A percentile compares a stretch with the other conserved stretches of the same genome.
Evolutionary conservation across 2,888 invertebrate species (phyloP).

Genomic region (Hydrotaea cyrtoneurina): DNA sequence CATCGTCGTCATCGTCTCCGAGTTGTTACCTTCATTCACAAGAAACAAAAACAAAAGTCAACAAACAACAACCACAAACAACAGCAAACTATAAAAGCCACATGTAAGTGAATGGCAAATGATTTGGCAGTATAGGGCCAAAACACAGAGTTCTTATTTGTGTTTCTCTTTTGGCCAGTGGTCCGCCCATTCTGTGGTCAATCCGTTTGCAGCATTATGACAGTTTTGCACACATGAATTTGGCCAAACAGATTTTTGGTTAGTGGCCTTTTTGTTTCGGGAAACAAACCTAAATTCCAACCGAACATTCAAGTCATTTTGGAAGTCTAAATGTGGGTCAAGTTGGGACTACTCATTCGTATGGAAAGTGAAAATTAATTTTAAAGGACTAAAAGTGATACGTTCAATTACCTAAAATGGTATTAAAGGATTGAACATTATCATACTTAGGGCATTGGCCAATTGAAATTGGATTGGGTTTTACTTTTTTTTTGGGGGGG

Average conservation of each 20-base stretch:
- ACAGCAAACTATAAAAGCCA: slow-evolving; percentile 3
- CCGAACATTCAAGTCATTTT: neutral
- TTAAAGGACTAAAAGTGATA: neutral
- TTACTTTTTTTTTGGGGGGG: too few species aligned
- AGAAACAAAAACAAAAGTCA: slow-evolving; percentile 2
- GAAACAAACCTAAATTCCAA: neutral
- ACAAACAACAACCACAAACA: slow-evolving; percentile 8
- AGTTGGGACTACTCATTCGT: neutral
- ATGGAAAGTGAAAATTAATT: slow-evolving; percentile 3
- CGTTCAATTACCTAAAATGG: neutral
- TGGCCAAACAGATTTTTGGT: neutral
- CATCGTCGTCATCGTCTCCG: neutral
- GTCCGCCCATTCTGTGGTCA: slow-evolving; percentile 34
- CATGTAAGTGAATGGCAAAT: slow-evolving; percentile 38
- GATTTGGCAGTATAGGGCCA: slow-evolving; percentile 47
- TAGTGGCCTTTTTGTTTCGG: neutral
- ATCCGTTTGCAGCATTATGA: slow-evolving; percentile 51
- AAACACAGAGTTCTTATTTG: neutral
- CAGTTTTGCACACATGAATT: slow-evolving; percentile 31
- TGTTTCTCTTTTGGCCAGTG: slow-evolving; percentile 7
- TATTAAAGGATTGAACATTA: neutral
- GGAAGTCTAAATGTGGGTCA: neutral
- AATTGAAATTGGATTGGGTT: neutral
- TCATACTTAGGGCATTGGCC: neutral
- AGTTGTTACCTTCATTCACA: neutral